Percentiles rank a stretch among this genome's conserved stretches.
phyloP scores from a whole-genome alignment of 2,888 invertebrate species.

The Athalia cordata region DNA sequence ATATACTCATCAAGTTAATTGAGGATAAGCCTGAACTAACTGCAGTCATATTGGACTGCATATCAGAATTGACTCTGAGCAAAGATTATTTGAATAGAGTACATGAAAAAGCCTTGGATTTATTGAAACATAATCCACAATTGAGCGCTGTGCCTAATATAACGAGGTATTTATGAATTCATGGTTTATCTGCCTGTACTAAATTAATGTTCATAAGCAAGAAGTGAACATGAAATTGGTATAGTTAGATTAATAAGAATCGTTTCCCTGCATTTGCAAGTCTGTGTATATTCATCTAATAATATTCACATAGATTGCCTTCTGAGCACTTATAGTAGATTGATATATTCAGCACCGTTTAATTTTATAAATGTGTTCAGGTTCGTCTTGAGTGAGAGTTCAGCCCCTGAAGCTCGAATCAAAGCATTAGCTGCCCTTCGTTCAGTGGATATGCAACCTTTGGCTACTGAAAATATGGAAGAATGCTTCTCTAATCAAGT shows the following conservation, averaged over 20 bases:
- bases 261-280: not conserved
- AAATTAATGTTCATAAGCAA: slow-evolving; percentile 48
- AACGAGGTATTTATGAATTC: slow-evolving; percentile 62
- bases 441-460: slow-evolving; percentile 63
- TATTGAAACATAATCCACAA: slow-evolving; percentile 72
- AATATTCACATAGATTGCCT: slow-evolving; percentile 75
- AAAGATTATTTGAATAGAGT: slow-evolving; percentile 76
- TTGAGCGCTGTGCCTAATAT: slow-evolving; percentile 67
- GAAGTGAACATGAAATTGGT: not conserved
- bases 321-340: slow-evolving; percentile 65
- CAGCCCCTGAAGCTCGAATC: slow-evolving; percentile 62
- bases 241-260: not conserved
- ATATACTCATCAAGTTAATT: slow-evolving; percentile 78
- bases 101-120: slow-evolving; percentile 77
- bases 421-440: slow-evolving; percentile 63
- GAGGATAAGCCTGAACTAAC: slow-evolving; percentile 78
- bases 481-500: slow-evolving; percentile 78
- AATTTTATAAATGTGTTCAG: slow-evolving; percentile 62
- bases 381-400: slow-evolving; percentile 77
- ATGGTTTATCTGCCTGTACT: slow-evolving; percentile 49
- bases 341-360: slow-evolving; percentile 1
- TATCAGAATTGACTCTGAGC: slow-evolving; percentile 79
- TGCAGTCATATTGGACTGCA: slow-evolving; percentile 80
- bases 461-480: slow-evolving; percentile 71
- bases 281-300: slow-evolving; percentile 44